Conservation (phyloP, 53 echinoderm and acorn worm genomes). For the Echinometra lucunter region DNA sequence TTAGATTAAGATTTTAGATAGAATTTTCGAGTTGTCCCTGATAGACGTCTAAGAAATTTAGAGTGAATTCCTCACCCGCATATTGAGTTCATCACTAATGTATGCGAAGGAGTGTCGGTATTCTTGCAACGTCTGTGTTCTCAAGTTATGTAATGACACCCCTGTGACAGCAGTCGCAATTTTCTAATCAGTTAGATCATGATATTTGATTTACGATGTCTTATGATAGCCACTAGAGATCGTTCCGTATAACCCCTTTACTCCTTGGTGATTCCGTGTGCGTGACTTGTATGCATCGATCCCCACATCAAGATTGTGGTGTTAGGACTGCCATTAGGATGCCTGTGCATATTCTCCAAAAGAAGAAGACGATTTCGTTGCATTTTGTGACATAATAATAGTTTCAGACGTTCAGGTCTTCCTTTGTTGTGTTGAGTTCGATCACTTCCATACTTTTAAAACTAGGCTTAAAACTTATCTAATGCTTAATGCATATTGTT, state of each 20-base stretch:
- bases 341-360: not conserved
- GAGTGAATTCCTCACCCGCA: not conserved
- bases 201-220: slow-evolving; percentile 42
- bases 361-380: not conserved
- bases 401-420: too few relatives aligned
- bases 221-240: not conserved
- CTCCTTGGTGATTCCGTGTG: not conserved
- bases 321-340: not conserved
- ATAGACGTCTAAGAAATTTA: too few relatives aligned
- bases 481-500: too few relatives aligned
- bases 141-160: slow-evolving; percentile 58
- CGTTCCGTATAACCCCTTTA: not conserved
- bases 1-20: too few relatives aligned
- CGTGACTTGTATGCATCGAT: slow-evolving; percentile 20
- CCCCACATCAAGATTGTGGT: not conserved
- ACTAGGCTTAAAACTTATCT: too few relatives aligned
- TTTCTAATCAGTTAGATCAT: slow-evolving; percentile 42
- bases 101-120: slow-evolving; percentile 18
- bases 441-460: too few relatives aligned
- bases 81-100: not conserved
- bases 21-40: too few relatives aligned
- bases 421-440: too few relatives aligned
- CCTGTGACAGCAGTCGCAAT: not conserved
- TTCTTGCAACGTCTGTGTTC: slow-evolving; percentile 26
- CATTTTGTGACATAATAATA: not conserved